A percentile compares a stretch with the other conserved stretches of the same genome.
phyloP scores from a whole-genome alignment of 2,888 invertebrate genomes.

The Dicyrtomina minuta region DNA sequence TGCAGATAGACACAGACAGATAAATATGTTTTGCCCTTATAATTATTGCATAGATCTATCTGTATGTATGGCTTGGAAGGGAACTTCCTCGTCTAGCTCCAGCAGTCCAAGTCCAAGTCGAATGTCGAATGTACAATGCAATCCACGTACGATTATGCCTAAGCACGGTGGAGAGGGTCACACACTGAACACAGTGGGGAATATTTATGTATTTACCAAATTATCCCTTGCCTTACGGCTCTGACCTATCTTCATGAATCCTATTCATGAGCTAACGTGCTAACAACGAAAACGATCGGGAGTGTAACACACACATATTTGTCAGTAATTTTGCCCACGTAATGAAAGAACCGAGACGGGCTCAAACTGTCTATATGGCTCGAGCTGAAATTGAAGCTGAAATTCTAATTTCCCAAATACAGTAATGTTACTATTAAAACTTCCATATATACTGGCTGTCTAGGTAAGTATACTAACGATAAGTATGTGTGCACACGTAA shows the following conservation, averaged over 20 bases:
- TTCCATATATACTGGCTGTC: neutral
- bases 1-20: neutral
- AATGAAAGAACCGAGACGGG: conserved; percentile 18
- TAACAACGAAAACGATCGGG: neutral
- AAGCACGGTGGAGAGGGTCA: neutral
- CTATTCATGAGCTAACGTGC: conserved; percentile 16
- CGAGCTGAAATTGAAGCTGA: neutral
- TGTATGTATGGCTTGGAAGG: neutral
- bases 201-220: conserved; percentile 9
- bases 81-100: neutral
- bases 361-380: too few species aligned
- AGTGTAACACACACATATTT: neutral
- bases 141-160: neutral
- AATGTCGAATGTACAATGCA: neutral
- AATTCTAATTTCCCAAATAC: conserved; percentile 1
- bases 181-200: conserved; percentile 1
- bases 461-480: neutral
- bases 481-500: neutral
- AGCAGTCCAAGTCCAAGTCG: neutral
- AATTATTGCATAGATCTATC: neutral
- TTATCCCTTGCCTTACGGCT: conserved; percentile 21
- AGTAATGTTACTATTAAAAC: too few species aligned
- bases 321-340: conserved; percentile 9
- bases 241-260: conserved; percentile 20
- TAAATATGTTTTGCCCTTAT: neutral